These are phyloP conservation scores for Recurvirostra avosetta DNA, from an alignment of 2,113 vertebrate species.

Conservation along the genomic window DNA sequence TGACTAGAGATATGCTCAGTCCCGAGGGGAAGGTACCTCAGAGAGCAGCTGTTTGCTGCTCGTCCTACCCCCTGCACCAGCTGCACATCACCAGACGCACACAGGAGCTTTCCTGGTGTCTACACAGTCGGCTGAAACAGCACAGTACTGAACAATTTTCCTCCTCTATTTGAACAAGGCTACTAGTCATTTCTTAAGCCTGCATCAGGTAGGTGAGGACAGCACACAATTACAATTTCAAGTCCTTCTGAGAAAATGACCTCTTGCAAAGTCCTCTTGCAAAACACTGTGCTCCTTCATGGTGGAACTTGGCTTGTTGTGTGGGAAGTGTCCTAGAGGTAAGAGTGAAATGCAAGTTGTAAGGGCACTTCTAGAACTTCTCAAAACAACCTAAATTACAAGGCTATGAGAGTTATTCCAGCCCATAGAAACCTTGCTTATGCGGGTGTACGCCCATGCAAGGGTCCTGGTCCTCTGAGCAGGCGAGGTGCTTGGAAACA, in stretches of 20 bases:
- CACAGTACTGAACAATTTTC: not conserved
- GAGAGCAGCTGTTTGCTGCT: conserved; percentile 57
- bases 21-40: not conserved
- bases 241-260: not conserved
- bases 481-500: not conserved
- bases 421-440: not conserved
- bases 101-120: not conserved
- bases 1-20: conserved; percentile 8
- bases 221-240: not conserved
- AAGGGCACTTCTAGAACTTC: not conserved
- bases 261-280: not conserved
- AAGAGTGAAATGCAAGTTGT: not conserved
- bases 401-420: not conserved
- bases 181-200: not conserved
- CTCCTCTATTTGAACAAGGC: not conserved
- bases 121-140: not conserved
- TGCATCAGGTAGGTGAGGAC: not conserved
- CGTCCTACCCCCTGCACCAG: not conserved
- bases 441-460: fast-evolving
- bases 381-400: not conserved
- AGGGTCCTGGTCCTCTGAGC: not conserved
- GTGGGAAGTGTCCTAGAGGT: not conserved
- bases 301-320: not conserved
- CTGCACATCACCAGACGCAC: conserved; percentile 32
- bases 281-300: not conserved